Evolutionary conservation across 2,888 invertebrate genomes (phyloP).

Genomic region (Sialis lutaria): DNA sequence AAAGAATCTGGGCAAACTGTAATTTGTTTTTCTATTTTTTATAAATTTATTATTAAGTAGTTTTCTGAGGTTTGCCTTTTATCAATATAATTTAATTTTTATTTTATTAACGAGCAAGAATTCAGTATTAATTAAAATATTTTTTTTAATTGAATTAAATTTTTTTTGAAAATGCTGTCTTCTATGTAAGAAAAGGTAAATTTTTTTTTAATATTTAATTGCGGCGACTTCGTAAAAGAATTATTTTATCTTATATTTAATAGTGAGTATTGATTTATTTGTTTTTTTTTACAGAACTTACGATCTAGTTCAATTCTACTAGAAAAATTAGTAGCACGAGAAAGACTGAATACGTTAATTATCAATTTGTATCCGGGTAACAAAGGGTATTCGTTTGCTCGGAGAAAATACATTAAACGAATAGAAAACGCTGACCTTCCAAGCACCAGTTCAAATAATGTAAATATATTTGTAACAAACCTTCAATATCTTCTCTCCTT

Average conservation of each 20-base stretch:
- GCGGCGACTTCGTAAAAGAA: no score
- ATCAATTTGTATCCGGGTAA: constrained; percentile 83
- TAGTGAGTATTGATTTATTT: background rate
- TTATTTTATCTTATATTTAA: no score
- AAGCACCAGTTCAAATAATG: no score
- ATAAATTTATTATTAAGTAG: background rate
- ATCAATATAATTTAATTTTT: background rate
- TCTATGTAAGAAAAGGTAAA: background rate
- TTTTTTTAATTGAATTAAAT: background rate
- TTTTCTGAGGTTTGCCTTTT: constrained; percentile 4
- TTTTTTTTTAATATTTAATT: background rate
- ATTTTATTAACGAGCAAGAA: background rate
- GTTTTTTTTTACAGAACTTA: constrained; percentile 30
- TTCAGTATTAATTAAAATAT: background rate
- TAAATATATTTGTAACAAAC: no score
- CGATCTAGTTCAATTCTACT: constrained; percentile 54
- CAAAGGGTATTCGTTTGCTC: constrained; percentile 63
- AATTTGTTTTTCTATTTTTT: constrained; percentile 3
- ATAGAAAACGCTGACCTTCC: no score
- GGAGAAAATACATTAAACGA: constrained; percentile 10
- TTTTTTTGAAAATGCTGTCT: background rate
- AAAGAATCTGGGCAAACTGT: constrained; percentile 9
- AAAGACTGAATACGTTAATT: constrained; percentile 76
- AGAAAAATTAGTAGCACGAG: constrained; percentile 68
- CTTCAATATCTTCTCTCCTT: no score